Evolutionary conservation across 2,797 vertebrate genomes (phyloP).

Genomic region (Psittacula echo): DNA sequence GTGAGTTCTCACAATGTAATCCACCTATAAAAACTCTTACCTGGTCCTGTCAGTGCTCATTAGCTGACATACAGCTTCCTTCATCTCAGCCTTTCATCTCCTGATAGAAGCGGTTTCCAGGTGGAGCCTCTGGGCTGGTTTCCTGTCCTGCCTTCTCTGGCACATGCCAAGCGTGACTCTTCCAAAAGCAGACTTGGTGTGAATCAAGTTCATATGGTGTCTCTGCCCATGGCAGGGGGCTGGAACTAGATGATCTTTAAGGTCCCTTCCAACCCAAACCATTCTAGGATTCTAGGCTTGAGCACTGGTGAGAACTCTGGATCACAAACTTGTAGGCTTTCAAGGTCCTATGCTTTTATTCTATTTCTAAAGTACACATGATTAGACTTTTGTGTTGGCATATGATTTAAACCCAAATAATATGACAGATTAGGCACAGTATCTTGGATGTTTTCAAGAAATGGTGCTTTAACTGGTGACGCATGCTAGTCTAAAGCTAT

Average conservation of each 20-base stretch:
- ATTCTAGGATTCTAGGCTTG: background rate
- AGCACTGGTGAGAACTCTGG: background rate
- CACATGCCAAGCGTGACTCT: background rate
- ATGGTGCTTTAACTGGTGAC: background rate
- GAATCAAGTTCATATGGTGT: background rate
- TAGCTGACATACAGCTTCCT: background rate
- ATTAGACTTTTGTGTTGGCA: background rate
- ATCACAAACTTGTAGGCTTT: background rate
- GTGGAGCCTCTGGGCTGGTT: background rate
- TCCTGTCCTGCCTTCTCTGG: background rate
- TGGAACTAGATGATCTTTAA: background rate
- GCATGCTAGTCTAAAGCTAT: background rate
- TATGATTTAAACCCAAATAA: background rate
- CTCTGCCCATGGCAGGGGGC: background rate
- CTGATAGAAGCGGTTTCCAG: background rate
- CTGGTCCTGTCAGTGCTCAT: background rate
- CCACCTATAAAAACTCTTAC: background rate
- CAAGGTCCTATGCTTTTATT: background rate
- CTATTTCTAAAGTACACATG: background rate
- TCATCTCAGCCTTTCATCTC: conserved; percentile 8
- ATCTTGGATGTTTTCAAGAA: background rate
- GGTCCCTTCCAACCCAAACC: background rate
- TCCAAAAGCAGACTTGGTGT: background rate
- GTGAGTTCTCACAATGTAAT: background rate
- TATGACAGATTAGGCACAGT: background rate